Base-by-base conservation (phyloP, 2,113 vertebrate species). In the Neotragus pygmaeus region DNA sequence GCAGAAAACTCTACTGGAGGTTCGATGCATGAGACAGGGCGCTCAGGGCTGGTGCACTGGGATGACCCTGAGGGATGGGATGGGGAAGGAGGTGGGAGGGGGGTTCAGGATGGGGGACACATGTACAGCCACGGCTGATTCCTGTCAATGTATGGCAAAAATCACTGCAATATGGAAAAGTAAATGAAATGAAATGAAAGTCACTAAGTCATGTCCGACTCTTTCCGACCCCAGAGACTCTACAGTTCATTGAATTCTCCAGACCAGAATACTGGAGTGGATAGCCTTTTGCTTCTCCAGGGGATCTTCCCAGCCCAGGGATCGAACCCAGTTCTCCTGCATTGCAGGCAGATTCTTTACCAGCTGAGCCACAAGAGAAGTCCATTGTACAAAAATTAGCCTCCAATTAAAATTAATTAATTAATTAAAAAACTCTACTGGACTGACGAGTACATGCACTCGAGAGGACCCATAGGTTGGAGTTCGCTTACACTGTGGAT, bases 391-490 rank as follows among this genome's bases (percentile, higher is more conserved):
- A 36, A 2, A 36, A 70, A 36, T 36, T 36, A 70, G 66, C 66
- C 66, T 70, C n/a, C 66, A 23, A 36, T 70, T 70, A 70, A 36
- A 70, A 36, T 23, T 19, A 66, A 36, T n/a, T 0, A 70, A 70
- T 70, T 36, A 2, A 9, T 5, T 21, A 4, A 21, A 45, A 78
- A 15, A 17, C 4, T 55, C 27, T 14, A 0, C 21, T 6, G 12
- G 21, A 6, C 6, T 15, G 12, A 13, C 1, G 8, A 36, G 60
- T 25, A 0, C 0, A 5, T 1, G 7, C 2, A 21, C 17, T 11
- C 4, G 2, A 13, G 55, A 45, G 33, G 27, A 36, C 1, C 7
- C 3, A 8, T 3, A 13, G 14, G 1, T 0, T 4, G 2, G 8
- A 7, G 47, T 45, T 28, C 11, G 0, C 3, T 6, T 10, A 8